Conservation (phyloP, 2,888 invertebrate species). For the Halictus ligatus region DNA sequence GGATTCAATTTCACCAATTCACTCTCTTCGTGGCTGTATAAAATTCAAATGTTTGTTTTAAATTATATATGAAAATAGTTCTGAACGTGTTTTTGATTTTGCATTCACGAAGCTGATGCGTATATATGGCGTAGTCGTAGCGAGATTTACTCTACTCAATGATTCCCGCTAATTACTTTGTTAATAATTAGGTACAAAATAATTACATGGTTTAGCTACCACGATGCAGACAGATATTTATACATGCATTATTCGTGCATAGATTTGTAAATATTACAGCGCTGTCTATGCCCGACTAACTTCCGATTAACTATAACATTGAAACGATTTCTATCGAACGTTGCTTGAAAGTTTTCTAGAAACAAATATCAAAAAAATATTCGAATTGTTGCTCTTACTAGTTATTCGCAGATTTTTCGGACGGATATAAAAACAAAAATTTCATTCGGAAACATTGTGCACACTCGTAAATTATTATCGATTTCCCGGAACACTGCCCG, state of each 20-base stretch:
- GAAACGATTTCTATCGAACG: not conserved
- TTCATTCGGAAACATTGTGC: not conserved
- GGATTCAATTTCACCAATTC: no score
- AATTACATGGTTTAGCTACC: not conserved
- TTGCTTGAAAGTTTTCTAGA: not conserved
- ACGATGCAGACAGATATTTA: not conserved
- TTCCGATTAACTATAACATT: not conserved
- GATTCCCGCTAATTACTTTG: not conserved
- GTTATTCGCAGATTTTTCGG: not conserved
- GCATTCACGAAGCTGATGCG: not conserved
- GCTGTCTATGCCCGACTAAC: not conserved
- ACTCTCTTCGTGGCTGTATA: no score
- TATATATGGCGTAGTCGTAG: not conserved
- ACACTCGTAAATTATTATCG: not conserved
- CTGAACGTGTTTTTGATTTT: not conserved
- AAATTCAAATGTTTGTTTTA: not conserved
- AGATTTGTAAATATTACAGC: slow-evolving; percentile 5
- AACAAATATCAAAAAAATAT: not conserved
- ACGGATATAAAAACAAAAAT: not conserved
- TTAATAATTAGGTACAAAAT: not conserved
- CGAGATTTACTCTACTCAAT: not conserved
- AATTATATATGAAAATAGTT: not conserved
- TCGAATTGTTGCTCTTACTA: not conserved
- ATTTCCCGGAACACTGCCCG: not conserved
- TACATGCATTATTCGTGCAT: not conserved